A percentile compares a stretch with the other conserved stretches of the same genome.
phyloP scores from a whole-genome alignment of 35 echinoderm and acorn worm genomes.

The Apostichopus parvimensis region DNA sequence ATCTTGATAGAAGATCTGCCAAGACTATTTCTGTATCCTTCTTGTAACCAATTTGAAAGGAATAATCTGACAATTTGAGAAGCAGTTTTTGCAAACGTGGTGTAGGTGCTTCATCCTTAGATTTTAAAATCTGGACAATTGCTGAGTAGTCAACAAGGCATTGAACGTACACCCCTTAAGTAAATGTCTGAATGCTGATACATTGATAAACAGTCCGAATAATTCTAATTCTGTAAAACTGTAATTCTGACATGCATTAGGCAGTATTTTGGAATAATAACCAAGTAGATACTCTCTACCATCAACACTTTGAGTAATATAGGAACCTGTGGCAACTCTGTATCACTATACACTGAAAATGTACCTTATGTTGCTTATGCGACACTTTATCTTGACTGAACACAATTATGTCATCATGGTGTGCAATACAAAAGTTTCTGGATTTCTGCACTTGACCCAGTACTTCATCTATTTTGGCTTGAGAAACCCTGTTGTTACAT shows the following conservation, averaged over 20 bases:
- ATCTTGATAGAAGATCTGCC: no score
- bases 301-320: not conserved
- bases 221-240: not conserved
- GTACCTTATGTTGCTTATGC: not conserved
- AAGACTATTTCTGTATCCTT: conserved; percentile 31
- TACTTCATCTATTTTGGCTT: no score
- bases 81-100: conserved; percentile 24
- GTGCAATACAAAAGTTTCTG: no score
- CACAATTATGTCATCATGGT: no score
- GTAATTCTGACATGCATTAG: not conserved
- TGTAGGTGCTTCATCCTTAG: conserved; percentile 33
- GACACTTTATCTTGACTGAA: no score
- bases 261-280: not conserved
- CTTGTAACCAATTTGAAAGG: not conserved
- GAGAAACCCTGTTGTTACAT: no score
- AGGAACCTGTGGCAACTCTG: not conserved
- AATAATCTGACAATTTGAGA: conserved; percentile 52
- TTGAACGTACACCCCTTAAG: conserved; percentile 48
- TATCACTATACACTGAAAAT: not conserved
- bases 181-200: conserved; percentile 47
- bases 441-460: no score
- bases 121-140: conserved; percentile 61
- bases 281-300: not conserved
- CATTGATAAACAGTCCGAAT: not conserved
- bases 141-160: conserved; percentile 54